Percentiles rank a stretch among this genome's conserved stretches.
Evolutionary conservation across 1,140 invertebrate species (phyloP).

Genomic region (Diachasmimorpha longicaudata): DNA sequence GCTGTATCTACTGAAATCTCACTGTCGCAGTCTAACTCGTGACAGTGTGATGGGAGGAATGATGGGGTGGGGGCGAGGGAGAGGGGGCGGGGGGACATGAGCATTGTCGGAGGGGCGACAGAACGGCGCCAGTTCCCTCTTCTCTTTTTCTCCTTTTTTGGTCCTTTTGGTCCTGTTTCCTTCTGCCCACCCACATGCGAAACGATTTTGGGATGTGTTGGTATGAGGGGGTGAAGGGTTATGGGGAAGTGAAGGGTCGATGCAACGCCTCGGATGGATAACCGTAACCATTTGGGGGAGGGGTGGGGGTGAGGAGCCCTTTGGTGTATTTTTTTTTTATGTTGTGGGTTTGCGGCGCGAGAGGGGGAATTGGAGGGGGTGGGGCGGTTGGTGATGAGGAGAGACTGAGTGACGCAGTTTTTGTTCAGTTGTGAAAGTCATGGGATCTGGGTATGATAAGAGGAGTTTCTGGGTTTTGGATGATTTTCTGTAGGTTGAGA

Average conservation of each 20-base stretch:
- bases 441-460: too few relatives aligned
- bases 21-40: not conserved
- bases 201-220: constrained; percentile 11
- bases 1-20: too few relatives aligned
- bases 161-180: not conserved
- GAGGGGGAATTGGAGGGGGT: too few relatives aligned
- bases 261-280: constrained; percentile 3
- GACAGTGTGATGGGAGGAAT: constrained; percentile 29
- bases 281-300: constrained; percentile 9
- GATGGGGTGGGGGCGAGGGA: too few relatives aligned
- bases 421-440: too few relatives aligned
- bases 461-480: too few relatives aligned
- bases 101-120: constrained; percentile 51
- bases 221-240: not conserved
- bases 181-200: constrained; percentile 9
- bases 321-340: not conserved
- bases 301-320: too few relatives aligned
- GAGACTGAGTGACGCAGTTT: too few relatives aligned
- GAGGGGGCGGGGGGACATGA: too few relatives aligned
- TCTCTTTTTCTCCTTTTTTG: constrained; percentile 5
- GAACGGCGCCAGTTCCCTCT: constrained; percentile 48
- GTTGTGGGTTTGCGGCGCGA: not conserved
- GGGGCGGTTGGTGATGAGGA: too few relatives aligned
- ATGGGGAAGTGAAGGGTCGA: not conserved
- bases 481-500: too few relatives aligned